A percentile compares a stretch with the other conserved stretches of the same genome.
Evolutionary conservation across 2,113 vertebrate species (phyloP).

Genomic region (Phalacrocorax aristotelis): DNA sequence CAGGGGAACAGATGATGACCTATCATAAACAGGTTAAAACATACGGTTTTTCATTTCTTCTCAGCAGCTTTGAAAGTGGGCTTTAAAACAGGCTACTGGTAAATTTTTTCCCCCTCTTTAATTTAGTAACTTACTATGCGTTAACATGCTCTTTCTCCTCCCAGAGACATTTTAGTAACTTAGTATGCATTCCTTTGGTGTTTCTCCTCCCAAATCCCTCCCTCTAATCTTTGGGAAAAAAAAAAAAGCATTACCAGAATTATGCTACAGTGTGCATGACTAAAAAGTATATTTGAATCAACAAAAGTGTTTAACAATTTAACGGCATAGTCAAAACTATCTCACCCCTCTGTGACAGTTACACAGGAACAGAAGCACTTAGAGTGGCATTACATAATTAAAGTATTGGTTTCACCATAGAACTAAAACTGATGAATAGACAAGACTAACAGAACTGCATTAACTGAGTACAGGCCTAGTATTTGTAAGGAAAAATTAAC

Average conservation of each 20-base stretch:
- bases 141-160: background rate
- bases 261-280: background rate
- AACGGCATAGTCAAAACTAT: background rate
- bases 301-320: background rate
- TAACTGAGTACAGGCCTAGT: background rate
- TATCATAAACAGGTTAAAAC: background rate
- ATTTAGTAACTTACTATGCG: background rate
- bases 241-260: background rate
- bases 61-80: background rate
- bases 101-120: background rate
- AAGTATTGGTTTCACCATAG: background rate
- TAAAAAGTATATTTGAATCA: background rate
- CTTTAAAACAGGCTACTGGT: background rate
- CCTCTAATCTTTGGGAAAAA: too few relatives aligned
- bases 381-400: background rate
- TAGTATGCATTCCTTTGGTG: background rate
- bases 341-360: background rate
- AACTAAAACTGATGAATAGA: background rate
- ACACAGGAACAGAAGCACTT: background rate
- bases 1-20: background rate
- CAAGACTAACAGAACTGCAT: background rate
- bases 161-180: background rate
- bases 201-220: background rate
- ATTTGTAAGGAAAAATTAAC: background rate
- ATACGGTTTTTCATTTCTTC: rapidly evolving